Conservation (phyloP, 2,888 invertebrate genomes). For the Diogma glabrata region DNA sequence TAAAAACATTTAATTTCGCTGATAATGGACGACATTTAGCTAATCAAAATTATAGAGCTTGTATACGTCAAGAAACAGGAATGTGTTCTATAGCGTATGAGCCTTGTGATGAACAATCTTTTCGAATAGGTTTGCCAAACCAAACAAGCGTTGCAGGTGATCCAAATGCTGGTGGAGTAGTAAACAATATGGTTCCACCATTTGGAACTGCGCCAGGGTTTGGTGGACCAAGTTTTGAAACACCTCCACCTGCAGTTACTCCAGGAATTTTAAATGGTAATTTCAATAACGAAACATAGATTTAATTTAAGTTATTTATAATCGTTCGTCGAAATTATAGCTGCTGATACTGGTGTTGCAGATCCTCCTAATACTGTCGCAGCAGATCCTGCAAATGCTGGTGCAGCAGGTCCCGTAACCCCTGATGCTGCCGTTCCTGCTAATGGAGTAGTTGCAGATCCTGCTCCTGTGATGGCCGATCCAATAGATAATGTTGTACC, state of each 20-base stretch:
- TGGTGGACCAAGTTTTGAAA: slow-evolving; percentile 13
- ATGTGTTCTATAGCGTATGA: slow-evolving; percentile 67
- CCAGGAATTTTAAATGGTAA: background rate
- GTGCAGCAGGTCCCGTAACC: slow-evolving; percentile 9
- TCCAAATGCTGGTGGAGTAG: slow-evolving; percentile 9
- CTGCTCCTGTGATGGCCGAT: slow-evolving; percentile 20
- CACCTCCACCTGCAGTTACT: slow-evolving; percentile 11
- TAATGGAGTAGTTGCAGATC: slow-evolving; percentile 15
- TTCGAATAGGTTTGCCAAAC: slow-evolving; percentile 51
- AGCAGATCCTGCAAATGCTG: background rate
- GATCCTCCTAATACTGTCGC: background rate
- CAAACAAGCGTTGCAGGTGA: slow-evolving; percentile 18
- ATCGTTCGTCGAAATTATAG: no score
- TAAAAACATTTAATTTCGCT: slow-evolving; percentile 66
- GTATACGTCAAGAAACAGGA: slow-evolving; percentile 54
- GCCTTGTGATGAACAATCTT: slow-evolving; percentile 64
- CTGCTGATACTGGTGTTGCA: background rate
- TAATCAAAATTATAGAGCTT: slow-evolving; percentile 65
- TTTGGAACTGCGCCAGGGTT: slow-evolving; percentile 12
- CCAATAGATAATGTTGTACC: slow-evolving; percentile 19
- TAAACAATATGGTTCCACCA: slow-evolving; percentile 12
- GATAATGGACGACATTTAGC: slow-evolving; percentile 72
- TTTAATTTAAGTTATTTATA: no score
- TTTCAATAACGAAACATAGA: no score
- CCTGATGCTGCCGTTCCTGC: slow-evolving; percentile 18